Evolutionary conservation across 2,113 vertebrate species (phyloP), one percentile per base, ranked within the genome.

Genomic region (Asarcornis scutulata): DNA sequence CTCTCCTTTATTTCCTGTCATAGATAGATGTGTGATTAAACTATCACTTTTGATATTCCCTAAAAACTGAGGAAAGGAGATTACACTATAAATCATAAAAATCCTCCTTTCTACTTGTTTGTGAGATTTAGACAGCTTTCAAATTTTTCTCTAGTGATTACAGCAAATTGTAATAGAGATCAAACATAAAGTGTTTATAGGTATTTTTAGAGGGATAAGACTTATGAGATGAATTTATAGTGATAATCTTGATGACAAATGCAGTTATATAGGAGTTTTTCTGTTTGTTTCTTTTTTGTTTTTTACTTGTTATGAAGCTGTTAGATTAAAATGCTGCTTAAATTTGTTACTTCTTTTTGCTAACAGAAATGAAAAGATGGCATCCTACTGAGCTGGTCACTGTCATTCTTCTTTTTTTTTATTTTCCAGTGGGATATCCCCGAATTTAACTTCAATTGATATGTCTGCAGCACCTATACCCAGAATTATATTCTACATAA

Each of bases 21-120:
- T 84, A 82, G 87, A 96, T 89, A 88, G 52, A 95, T 93, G 60
- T 93, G 88, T 93, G 92, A 96, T 96, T 96, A 97, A 96, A 90
- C 90, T 82, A 93, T 93, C 93, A 82, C 73, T 96, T 96, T 72
- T 86, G 83, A 93, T 94, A 91, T 93, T 80, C 38, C 50, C 62
- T 75, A 88, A 94, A 95, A 80, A 53, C 76, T 75, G 86, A 94
- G n/a, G 83, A 92, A 90, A 88, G 69, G 7, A 86, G 86, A 94
- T 92, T 95, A 88, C 53, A 55, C 92, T 64, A 88, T 94, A 96
- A 95, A 96, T 96, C 92, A 94, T 66, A 90, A 72, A 82, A 93
- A 91, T 72, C 73, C 36, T 93, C 14, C 56, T 88, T 93, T 90
- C 83, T 42, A 86, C 90, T 86, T 91, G 66, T 92, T 95, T 84